A percentile compares a stretch with the other conserved stretches of the same genome.
These are phyloP conservation scores for Eupeodes latifasciatus DNA, from an alignment of 2,888 invertebrate genomes.

Conservation along the genomic window DNA sequence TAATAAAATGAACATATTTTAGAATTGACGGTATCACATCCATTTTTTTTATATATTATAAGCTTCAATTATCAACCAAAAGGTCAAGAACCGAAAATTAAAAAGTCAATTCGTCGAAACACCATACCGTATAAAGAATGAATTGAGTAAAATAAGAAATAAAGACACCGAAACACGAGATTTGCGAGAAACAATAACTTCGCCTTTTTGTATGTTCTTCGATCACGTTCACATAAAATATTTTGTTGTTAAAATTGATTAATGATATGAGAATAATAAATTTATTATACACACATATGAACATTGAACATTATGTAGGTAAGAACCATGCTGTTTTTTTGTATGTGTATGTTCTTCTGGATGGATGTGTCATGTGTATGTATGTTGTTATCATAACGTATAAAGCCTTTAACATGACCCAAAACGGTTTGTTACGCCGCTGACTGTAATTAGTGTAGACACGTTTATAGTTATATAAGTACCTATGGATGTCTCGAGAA, in stretches of 20 bases:
- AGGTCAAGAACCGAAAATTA: slow-evolving; percentile 72
- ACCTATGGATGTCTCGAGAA: slow-evolving; percentile 1
- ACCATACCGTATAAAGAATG: slow-evolving; percentile 37
- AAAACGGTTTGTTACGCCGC: slow-evolving; percentile 56
- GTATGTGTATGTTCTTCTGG: no score
- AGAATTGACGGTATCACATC: slow-evolving; percentile 3
- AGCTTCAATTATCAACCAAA: slow-evolving; percentile 40
- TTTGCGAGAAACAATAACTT: slow-evolving; percentile 6
- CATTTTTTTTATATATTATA: not conserved
- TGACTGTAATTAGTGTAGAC: slow-evolving; percentile 11
- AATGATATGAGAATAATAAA: slow-evolving; percentile 26
- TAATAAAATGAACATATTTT: not conserved
- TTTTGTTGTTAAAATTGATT: slow-evolving; percentile 58
- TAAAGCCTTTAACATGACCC: slow-evolving; percentile 48
- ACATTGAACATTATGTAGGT: no score
- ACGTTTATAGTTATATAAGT: not conserved
- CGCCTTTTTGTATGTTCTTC: slow-evolving; percentile 30
- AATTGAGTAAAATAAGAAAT: not conserved
- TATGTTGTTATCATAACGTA: not conserved
- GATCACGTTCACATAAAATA: slow-evolving; percentile 51
- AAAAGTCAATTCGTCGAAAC: slow-evolving; percentile 69
- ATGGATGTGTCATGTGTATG: no score
- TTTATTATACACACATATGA: not conserved
- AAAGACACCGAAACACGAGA: slow-evolving; percentile 33
- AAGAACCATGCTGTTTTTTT: no score